Evolutionary conservation across 2,888 invertebrate genomes (phyloP).

Genomic region (Eurytoma californica): DNA sequence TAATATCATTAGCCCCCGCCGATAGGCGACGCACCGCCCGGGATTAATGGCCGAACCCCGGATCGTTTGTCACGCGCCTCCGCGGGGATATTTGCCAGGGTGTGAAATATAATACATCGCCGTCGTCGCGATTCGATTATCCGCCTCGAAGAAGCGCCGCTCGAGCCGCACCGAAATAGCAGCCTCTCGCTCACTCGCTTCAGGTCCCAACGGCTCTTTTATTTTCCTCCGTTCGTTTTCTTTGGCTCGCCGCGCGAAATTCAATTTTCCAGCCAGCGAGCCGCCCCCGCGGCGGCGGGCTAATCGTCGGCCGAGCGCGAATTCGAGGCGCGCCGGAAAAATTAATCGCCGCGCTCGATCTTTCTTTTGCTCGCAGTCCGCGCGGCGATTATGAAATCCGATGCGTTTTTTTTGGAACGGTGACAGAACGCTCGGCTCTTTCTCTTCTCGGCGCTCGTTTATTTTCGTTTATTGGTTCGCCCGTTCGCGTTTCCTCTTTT

Average conservation of each 20-base stretch:
- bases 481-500: too few species aligned
- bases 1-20: too few species aligned
- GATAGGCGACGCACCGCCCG: too few species aligned
- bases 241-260: constrained; percentile 36
- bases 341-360: constrained; percentile 26
- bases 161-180: background rate
- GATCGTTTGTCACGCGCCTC: background rate
- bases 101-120: constrained; percentile 49
- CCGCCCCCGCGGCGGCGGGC: background rate
- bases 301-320: constrained; percentile 14
- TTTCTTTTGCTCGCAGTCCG: too few species aligned
- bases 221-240: constrained; percentile 26
- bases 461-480: too few species aligned
- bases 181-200: background rate
- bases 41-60: too few species aligned
- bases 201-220: too few species aligned
- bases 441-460: too few species aligned
- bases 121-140: constrained; percentile 52
- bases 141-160: constrained; percentile 16
- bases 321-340: constrained; percentile 8
- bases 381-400: too few species aligned
- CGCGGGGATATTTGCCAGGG: background rate
- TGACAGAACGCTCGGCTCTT: too few species aligned
- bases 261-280: constrained; percentile 36
- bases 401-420: too few species aligned